phyloP scores from a whole-genome alignment of 2,113 vertebrate species.

The Plestiodon gilberti region DNA sequence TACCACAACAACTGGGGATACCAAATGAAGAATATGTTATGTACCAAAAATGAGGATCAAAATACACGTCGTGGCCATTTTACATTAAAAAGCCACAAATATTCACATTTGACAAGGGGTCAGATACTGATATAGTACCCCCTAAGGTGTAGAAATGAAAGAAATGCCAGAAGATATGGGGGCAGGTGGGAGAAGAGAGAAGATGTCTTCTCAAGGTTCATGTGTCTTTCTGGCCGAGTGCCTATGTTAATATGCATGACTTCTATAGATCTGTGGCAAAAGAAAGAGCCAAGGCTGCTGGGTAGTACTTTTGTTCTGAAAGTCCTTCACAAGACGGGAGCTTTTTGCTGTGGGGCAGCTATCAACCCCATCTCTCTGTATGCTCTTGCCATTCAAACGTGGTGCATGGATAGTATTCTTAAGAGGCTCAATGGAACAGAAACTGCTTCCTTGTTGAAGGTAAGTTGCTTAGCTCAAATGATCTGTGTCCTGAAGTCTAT shows the following conservation, averaged over 20 bases:
- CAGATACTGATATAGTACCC: not conserved
- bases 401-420: not conserved
- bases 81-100: not conserved
- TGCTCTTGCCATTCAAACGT: not conserved
- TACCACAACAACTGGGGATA: not conserved
- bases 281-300: not conserved
- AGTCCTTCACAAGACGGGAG: too few relatives aligned
- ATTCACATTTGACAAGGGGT: not conserved
- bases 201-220: not conserved
- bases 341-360: not conserved
- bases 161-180: not conserved
- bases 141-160: not conserved
- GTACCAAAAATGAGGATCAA: not conserved
- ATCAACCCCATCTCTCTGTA: not conserved
- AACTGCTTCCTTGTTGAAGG: not conserved
- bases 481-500: not conserved
- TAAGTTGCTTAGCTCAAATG: not conserved
- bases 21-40: not conserved
- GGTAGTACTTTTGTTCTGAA: not conserved
- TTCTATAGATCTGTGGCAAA: not conserved
- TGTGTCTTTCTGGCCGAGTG: not conserved
- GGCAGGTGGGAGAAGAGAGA: not conserved
- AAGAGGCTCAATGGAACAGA: not conserved
- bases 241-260: not conserved
- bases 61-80: not conserved